Evolutionary conservation across 2,113 vertebrate genomes (phyloP).

Genomic region (Myodes glareolus): DNA sequence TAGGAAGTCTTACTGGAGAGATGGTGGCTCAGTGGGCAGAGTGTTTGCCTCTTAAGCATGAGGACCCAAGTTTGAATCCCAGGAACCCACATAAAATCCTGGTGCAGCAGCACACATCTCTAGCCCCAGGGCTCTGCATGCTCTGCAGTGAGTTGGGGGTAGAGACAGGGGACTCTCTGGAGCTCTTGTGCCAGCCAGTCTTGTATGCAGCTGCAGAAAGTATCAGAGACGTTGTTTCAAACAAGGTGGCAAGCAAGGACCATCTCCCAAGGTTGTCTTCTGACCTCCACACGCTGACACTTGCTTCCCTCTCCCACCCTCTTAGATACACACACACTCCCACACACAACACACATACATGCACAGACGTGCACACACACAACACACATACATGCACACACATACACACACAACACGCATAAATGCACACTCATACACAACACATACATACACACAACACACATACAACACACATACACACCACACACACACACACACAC

Average conservation of each 20-base stretch:
- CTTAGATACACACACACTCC: background rate
- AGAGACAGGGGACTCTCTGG: background rate
- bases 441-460: background rate
- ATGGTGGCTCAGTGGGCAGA: background rate
- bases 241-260: background rate
- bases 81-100: background rate
- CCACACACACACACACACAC: background rate
- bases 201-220: background rate
- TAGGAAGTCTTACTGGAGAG: too few species aligned
- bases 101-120: too few species aligned
- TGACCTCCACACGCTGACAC: background rate
- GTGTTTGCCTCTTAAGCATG: background rate
- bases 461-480: background rate
- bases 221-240: background rate
- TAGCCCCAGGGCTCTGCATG: too few species aligned
- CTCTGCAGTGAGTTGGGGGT: background rate
- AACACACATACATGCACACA: background rate
- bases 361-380: background rate
- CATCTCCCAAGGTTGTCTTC: background rate
- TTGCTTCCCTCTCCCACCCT: background rate
- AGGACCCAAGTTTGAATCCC: background rate
- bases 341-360: background rate
- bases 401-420: background rate
- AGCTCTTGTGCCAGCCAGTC: background rate
- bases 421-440: too few species aligned